These are phyloP conservation scores for Lobophora halterata DNA, from an alignment of 2,888 invertebrate genomes.

Conservation along the genomic window DNA sequence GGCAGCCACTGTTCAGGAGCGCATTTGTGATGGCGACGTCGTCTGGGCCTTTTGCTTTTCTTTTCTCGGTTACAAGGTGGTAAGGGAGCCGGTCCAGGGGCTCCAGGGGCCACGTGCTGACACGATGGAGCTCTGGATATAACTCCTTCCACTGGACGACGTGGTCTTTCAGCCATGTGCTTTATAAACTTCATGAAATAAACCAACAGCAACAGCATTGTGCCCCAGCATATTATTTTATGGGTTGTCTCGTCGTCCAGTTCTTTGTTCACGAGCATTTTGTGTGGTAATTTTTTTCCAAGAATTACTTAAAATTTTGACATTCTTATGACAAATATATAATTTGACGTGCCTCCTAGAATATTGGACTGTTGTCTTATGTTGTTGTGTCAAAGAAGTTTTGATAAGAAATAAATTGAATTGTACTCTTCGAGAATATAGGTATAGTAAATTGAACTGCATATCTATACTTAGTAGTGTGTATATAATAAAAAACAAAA, in stretches of 20 bases:
- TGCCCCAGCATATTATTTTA: slow-evolving; percentile 41
- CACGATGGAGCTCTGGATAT: too few species aligned
- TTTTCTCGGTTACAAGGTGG: slow-evolving; percentile 19
- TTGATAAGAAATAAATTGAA: too few species aligned
- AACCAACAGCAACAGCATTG: slow-evolving; percentile 38
- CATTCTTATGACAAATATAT: slow-evolving; percentile 5
- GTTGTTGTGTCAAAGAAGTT: too few species aligned
- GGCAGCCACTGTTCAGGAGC: slow-evolving; percentile 43
- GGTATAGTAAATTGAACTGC: too few species aligned
- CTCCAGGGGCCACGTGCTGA: too few species aligned
- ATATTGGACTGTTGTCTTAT: too few species aligned
- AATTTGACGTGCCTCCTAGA: too few species aligned
- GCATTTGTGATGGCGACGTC: slow-evolving; percentile 38
- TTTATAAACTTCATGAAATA: slow-evolving; percentile 43
- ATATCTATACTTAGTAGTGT: too few species aligned
- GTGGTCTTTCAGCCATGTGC: slow-evolving; percentile 26
- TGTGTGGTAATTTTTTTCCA: slow-evolving; percentile 6
- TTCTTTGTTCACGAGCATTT: slow-evolving; percentile 50
- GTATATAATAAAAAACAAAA: too few species aligned
- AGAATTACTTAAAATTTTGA: too few species aligned
- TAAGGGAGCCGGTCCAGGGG: background rate
- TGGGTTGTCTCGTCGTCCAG: slow-evolving; percentile 36
- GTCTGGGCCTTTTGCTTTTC: slow-evolving; percentile 36
- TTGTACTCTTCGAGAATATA: too few species aligned
- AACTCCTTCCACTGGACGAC: too few species aligned